Evolutionary conservation across 1,140 invertebrate genomes (phyloP).

Genomic region (Solen grandis): DNA sequence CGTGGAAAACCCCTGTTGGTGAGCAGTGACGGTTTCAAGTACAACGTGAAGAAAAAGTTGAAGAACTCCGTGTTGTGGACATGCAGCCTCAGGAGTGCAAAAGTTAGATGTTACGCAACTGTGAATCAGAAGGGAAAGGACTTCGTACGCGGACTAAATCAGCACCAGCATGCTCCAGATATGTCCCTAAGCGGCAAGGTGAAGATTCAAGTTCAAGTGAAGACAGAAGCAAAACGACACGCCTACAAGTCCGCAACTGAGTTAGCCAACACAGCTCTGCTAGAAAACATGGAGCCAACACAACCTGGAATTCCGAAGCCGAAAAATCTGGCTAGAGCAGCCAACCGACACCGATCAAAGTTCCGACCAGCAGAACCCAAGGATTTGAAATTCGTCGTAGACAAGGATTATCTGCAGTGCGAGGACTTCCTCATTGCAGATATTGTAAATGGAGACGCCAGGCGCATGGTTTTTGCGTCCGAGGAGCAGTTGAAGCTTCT

Average conservation of each 20-base stretch:
- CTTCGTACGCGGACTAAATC: not conserved
- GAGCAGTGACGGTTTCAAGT: not conserved
- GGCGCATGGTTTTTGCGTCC: not conserved
- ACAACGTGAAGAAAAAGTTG: not conserved
- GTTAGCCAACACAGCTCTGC: not conserved
- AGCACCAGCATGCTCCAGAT: not conserved
- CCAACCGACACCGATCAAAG: not conserved
- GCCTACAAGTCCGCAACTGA: not conserved
- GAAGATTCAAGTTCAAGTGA: not conserved
- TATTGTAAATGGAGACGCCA: not conserved
- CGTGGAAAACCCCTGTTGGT: constrained; percentile 1
- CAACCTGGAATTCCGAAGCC: too few relatives aligned
- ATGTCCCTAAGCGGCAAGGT: not conserved
- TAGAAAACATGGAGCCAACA: too few relatives aligned
- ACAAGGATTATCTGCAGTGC: not conserved
- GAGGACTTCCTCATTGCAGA: not conserved
- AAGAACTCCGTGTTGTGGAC: constrained; percentile 10
- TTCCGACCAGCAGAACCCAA: not conserved
- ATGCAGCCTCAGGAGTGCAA: not conserved
- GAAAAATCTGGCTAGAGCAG: too few relatives aligned
- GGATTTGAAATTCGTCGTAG: not conserved
- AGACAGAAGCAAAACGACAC: not conserved
- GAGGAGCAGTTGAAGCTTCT: not conserved
- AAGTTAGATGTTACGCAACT: not conserved
- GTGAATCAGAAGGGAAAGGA: too few relatives aligned